phyloP scores from a whole-genome alignment of 2,888 invertebrate species.

The Aleiodes leptofemur region DNA sequence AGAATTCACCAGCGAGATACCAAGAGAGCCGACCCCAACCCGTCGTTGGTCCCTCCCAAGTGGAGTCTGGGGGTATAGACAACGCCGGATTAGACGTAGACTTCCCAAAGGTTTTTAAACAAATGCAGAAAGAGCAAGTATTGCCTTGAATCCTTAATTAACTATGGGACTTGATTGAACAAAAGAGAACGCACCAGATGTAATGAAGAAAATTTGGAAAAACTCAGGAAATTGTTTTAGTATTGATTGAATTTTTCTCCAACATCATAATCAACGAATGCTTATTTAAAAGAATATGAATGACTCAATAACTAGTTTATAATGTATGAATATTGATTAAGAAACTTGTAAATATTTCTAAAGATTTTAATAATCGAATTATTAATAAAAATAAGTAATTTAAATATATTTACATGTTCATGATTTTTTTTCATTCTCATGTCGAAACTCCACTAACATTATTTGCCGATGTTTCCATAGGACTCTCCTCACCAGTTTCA shows the following conservation, averaged over 20 bases:
- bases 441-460: constrained; percentile 10
- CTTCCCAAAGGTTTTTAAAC: constrained; percentile 80
- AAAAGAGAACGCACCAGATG: neutral
- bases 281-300: neutral
- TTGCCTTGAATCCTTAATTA: constrained; percentile 47
- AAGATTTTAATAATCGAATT: constrained; percentile 19
- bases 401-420: constrained; percentile 20
- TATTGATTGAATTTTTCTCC: no score
- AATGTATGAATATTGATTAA: neutral
- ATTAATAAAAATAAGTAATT: constrained; percentile 24
- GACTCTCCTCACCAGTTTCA: constrained; percentile 62
- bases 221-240: neutral
- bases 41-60: constrained; percentile 51
- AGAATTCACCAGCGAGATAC: constrained; percentile 69
- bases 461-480: constrained; percentile 29
- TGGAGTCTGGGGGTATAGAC: constrained; percentile 76
- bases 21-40: constrained; percentile 56
- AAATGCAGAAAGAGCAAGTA: constrained; percentile 79
- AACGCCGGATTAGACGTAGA: constrained; percentile 80
- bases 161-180: neutral
- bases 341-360: constrained; percentile 13
- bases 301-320: no score
- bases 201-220: neutral
- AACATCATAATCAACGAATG: no score
- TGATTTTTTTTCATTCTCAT: neutral